Evolutionary conservation across 2,113 vertebrate species (phyloP).

Genomic region (Coturnix japonica): DNA sequence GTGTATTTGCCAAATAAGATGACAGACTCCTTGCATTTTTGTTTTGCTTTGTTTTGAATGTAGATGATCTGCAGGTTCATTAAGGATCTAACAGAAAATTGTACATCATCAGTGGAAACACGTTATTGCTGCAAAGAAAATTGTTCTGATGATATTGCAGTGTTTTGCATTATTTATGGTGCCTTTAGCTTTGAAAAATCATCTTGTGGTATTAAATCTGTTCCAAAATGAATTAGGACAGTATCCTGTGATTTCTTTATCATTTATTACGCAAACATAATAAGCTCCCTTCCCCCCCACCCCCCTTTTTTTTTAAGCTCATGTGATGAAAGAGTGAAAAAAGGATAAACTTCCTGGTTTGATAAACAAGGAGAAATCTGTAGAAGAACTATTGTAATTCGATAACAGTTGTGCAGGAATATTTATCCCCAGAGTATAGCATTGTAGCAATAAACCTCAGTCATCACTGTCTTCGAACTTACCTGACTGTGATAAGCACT

Average conservation of each 20-base stretch:
- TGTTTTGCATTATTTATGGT: constrained; percentile 9
- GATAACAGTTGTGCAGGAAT: not conserved
- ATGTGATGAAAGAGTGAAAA: fast-evolving
- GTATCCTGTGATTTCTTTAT: not conserved
- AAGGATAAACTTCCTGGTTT: not conserved
- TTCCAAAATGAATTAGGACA: not conserved
- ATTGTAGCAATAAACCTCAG: constrained; percentile 29
- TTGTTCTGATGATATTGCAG: not conserved
- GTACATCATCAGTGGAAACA: not conserved
- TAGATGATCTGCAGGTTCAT: not conserved
- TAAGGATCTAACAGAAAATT: not conserved
- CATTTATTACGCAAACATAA: not conserved
- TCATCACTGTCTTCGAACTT: constrained; percentile 37
- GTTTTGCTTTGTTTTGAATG: not conserved
- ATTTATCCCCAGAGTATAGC: not conserved
- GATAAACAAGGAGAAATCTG: not conserved
- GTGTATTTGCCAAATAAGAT: not conserved
- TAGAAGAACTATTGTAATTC: not conserved
- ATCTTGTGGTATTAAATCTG: not conserved
- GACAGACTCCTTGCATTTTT: not conserved
- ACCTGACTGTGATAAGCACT: constrained; percentile 11
- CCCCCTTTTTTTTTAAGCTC: not conserved
- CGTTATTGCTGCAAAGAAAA: not conserved
- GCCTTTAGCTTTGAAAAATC: not conserved
- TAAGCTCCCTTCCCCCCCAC: not conserved